phyloP scores from a whole-genome alignment of 2,888 invertebrate genomes.

The Pristionchus japonicus region DNA sequence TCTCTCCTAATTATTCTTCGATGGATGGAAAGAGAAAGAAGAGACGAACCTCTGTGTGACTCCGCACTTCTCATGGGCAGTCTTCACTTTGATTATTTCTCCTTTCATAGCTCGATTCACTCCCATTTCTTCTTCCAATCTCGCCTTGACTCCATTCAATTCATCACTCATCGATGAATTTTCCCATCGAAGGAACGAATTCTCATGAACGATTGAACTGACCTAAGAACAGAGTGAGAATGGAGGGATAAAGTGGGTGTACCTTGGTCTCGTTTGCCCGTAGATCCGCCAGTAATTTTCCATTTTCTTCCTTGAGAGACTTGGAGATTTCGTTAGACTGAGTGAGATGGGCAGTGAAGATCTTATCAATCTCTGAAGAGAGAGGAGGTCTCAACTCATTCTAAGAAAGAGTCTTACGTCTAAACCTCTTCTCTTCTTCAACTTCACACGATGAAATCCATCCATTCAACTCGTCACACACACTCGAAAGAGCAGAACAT shows the following conservation, averaged over 20 bases:
- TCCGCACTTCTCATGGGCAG: slow-evolving; percentile 37
- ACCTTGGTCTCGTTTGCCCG: slow-evolving; percentile 43
- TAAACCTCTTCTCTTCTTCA: slow-evolving; percentile 29
- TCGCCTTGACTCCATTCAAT: slow-evolving; percentile 31
- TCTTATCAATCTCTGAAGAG: slow-evolving; percentile 22
- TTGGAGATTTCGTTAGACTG: slow-evolving; percentile 34
- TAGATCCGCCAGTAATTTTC: neutral
- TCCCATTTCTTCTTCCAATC: slow-evolving; percentile 22
- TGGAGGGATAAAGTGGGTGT: no score
- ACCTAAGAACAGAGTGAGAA: neutral
- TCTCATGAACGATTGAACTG: slow-evolving; percentile 42
- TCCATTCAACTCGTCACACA: slow-evolving; percentile 43
- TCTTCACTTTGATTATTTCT: neutral
- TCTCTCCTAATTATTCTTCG: neutral
- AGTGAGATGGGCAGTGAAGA: neutral
- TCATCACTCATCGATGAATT: slow-evolving; percentile 2
- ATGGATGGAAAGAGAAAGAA: neutral
- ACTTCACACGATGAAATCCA: slow-evolving; percentile 36
- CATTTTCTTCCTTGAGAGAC: slow-evolving; percentile 42
- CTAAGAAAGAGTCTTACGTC: neutral
- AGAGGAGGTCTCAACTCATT: neutral
- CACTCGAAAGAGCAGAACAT: slow-evolving; percentile 37
- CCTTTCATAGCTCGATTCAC: neutral
- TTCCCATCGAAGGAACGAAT: slow-evolving; percentile 35
- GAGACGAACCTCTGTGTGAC: neutral